A percentile compares a stretch with the other conserved stretches of the same genome.
Conservation (phyloP, 53 echinoderm and acorn worm genomes). For the Echinometra lucunter region DNA sequence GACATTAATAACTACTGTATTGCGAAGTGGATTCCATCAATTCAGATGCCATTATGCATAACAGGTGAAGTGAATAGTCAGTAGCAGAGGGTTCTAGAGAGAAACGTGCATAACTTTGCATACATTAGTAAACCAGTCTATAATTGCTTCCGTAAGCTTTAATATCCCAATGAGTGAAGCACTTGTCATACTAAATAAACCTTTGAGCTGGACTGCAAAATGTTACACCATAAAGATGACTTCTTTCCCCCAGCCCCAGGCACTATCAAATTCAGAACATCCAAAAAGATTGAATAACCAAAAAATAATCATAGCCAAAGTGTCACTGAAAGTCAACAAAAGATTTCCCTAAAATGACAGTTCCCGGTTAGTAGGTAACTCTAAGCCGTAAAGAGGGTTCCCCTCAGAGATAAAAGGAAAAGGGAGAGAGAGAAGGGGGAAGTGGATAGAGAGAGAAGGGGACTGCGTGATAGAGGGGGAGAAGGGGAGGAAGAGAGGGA, state of each 20-base stretch:
- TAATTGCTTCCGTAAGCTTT: background rate
- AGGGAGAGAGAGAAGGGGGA: background rate
- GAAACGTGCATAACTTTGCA: too few species aligned
- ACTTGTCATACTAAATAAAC: background rate
- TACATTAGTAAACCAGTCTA: background rate
- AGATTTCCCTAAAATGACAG: conserved; percentile 9
- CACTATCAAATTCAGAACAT: background rate
- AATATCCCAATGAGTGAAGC: background rate
- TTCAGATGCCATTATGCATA: too few species aligned
- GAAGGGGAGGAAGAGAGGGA: background rate
- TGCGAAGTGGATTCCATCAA: too few species aligned
- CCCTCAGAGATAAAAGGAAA: background rate
- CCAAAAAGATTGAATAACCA: background rate
- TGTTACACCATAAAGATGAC: background rate
- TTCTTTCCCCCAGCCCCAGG: background rate
- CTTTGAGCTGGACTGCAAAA: background rate
- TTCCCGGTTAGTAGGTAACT: background rate
- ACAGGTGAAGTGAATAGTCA: too few species aligned
- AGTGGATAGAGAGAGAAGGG: background rate
- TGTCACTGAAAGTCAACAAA: background rate
- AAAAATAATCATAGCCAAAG: background rate
- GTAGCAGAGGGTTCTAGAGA: too few species aligned
- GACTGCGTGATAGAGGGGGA: background rate
- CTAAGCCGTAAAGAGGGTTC: background rate
- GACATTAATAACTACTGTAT: too few species aligned